Conservation (phyloP, 2,113 vertebrate species). For the Lanius collurio region DNA sequence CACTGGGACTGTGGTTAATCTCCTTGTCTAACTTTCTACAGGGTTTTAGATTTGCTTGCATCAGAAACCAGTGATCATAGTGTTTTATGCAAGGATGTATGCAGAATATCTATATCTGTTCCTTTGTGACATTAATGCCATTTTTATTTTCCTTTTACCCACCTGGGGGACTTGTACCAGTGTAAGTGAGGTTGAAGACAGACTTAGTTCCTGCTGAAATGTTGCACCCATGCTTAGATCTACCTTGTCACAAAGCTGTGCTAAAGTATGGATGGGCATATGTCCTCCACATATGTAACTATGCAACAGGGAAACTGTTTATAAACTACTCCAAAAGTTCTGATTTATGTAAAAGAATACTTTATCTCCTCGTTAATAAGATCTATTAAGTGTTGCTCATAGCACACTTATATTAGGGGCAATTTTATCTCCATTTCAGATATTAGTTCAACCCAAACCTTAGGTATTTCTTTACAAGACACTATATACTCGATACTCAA, state of each 20-base stretch:
- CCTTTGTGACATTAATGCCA: neutral
- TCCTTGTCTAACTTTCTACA: neutral
- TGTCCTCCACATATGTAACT: neutral
- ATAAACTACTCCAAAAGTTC: neutral
- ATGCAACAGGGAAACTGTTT: neutral
- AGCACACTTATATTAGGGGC: neutral
- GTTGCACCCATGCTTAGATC: neutral
- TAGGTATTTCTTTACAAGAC: neutral
- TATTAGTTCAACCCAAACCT: neutral
- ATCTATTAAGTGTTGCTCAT: neutral
- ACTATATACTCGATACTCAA: rapidly evolving
- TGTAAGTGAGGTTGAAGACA: neutral
- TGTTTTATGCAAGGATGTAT: neutral
- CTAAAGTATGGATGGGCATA: rapidly evolving
- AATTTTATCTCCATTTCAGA: neutral
- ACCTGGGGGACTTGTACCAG: neutral
- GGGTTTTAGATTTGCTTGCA: neutral
- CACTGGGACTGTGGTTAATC: neutral
- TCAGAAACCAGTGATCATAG: neutral
- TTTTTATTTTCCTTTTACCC: neutral
- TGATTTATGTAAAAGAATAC: neutral
- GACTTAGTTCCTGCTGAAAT: neutral
- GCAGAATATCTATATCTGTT: neutral
- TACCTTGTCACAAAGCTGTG: neutral
- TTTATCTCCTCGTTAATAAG: neutral